Conservation (phyloP, 2,888 invertebrate species). For the Scaptomyza caliginosa region DNA sequence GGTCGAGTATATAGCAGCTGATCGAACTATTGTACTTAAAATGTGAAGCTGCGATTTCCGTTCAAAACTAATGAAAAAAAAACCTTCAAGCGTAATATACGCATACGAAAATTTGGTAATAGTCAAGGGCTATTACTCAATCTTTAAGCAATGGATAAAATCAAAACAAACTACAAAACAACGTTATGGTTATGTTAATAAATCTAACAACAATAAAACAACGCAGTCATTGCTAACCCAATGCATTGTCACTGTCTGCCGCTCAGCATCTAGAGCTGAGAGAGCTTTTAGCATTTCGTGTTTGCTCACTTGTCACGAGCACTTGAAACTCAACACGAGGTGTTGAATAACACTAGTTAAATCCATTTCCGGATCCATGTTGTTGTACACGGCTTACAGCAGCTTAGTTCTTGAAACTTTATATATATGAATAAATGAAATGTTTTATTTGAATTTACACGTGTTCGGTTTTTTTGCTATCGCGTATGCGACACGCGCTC, state of each 20-base stretch:
- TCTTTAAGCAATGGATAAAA: slow-evolving; percentile 23
- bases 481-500: background rate
- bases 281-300: background rate
- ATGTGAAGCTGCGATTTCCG: slow-evolving; percentile 34
- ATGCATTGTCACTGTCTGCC: slow-evolving; percentile 40
- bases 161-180: slow-evolving; percentile 17
- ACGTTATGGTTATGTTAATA: slow-evolving; percentile 53
- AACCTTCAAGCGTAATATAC: slow-evolving; percentile 32
- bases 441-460: background rate
- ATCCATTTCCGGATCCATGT: background rate
- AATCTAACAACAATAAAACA: slow-evolving; percentile 37
- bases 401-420: background rate
- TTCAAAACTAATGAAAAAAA: slow-evolving; percentile 16
- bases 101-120: slow-evolving; percentile 48
- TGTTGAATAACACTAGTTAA: background rate
- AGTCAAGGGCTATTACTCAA: slow-evolving; percentile 46
- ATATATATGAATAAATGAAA: background rate
- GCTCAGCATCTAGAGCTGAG: slow-evolving; percentile 3
- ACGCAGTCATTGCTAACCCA: slow-evolving; percentile 44
- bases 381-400: background rate
- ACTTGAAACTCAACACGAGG: background rate
- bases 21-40: background rate
- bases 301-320: background rate
- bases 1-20: background rate
- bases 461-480: background rate